These are phyloP conservation scores for Hylaeus anthracinus DNA, from an alignment of 1,140 invertebrate species.

Conservation along the genomic window DNA sequence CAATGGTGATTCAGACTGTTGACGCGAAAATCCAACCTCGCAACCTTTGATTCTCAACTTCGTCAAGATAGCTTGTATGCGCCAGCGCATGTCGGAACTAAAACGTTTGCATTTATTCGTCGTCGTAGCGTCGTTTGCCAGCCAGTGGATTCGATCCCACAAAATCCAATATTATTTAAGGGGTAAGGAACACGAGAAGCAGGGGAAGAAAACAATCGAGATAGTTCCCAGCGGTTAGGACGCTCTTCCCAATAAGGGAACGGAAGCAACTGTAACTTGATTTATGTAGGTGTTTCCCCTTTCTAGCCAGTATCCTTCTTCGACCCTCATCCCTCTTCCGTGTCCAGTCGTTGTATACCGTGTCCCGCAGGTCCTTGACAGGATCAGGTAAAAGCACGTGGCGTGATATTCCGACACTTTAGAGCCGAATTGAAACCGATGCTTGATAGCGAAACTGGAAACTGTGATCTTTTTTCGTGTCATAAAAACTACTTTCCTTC, in stretches of 20 bases:
- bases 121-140: not conserved
- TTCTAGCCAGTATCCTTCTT: conserved; percentile 31
- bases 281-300: conserved; percentile 69
- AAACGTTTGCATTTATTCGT: conserved; percentile 27
- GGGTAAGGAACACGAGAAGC: conserved; percentile 22
- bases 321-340: conserved; percentile 50
- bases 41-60: not conserved
- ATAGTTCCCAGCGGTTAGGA: conserved; percentile 50
- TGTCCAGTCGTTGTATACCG: conserved; percentile 51
- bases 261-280: conserved; percentile 63
- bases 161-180: conserved; percentile 45
- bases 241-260: conserved; percentile 61
- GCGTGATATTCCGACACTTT: conserved; percentile 48
- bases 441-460: conserved; percentile 27
- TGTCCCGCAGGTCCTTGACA: conserved; percentile 40
- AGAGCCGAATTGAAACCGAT: conserved; percentile 19
- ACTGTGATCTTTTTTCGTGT: not conserved
- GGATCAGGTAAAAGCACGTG: conserved; percentile 55
- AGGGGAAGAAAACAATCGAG: conserved; percentile 48
- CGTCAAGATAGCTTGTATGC: not conserved
- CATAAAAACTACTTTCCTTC: too few species aligned
- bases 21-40: too few species aligned
- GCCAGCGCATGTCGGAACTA: not conserved
- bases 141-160: conserved; percentile 15
- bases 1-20: too few species aligned